These are phyloP conservation scores for Eulemur albifrons DNA, from an alignment of 2,797 vertebrate genomes.

Conservation along the genomic window DNA sequence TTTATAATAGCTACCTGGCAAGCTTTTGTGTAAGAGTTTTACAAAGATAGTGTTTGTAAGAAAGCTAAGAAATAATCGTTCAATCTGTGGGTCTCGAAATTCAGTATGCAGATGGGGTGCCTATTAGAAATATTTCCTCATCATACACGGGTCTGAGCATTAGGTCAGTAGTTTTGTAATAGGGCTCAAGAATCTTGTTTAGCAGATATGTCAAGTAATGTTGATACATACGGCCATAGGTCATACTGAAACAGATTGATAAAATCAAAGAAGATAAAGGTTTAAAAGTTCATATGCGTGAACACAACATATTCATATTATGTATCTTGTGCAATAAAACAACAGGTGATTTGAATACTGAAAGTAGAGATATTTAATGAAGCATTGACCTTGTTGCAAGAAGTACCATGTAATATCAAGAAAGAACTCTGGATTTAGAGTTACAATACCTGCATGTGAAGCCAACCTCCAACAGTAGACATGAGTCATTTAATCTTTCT, in stretches of 20 bases:
- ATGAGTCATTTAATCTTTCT: background rate
- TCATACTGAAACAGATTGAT: background rate
- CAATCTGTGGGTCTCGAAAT: background rate
- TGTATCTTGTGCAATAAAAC: background rate
- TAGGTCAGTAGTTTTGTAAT: background rate
- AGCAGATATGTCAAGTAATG: background rate
- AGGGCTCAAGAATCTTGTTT: background rate
- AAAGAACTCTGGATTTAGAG: background rate
- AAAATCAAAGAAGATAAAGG: background rate
- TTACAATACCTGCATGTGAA: background rate
- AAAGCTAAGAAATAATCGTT: background rate
- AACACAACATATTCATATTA: background rate
- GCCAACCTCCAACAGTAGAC: background rate
- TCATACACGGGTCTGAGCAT: background rate
- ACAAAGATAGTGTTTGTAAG: background rate
- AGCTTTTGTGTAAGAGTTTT: background rate
- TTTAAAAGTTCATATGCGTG: background rate
- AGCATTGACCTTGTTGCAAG: background rate
- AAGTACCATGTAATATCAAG: background rate
- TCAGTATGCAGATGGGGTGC: background rate
- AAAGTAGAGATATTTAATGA: background rate
- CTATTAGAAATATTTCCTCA: background rate
- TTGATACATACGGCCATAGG: background rate
- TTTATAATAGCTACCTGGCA: background rate
- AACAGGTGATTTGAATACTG: background rate